Evolutionary conservation across 2,113 vertebrate species (phyloP).

Genomic region (Stegastes partitus): DNA sequence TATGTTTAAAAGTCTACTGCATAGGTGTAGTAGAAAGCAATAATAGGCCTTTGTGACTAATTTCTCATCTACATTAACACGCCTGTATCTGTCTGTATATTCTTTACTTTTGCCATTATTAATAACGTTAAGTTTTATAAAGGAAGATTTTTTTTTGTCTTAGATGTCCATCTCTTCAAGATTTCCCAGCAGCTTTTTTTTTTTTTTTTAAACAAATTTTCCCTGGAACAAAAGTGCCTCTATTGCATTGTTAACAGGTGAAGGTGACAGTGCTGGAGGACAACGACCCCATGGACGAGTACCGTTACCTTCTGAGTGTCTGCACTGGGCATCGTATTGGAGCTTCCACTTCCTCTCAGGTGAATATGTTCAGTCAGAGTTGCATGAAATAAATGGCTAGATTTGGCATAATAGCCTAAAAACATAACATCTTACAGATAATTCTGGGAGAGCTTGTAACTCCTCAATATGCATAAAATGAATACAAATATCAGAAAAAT

Average conservation of each 20-base stretch:
- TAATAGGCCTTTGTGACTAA: not conserved
- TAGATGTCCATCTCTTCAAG: no score
- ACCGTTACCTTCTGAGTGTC: constrained; percentile 90
- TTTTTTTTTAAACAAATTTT: no score
- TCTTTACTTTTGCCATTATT: not conserved
- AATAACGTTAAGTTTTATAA: no score
- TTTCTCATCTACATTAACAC: not conserved
- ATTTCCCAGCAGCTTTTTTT: no score
- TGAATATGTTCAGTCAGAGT: constrained; percentile 51
- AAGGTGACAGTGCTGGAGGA: constrained; percentile 91
- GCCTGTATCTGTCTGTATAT: not conserved
- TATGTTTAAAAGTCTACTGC: no score
- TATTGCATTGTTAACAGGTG: constrained; percentile 76
- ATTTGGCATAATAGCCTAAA: no score
- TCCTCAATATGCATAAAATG: not conserved
- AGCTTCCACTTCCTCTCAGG: constrained; percentile 92
- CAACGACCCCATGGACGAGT: constrained; percentile 91
- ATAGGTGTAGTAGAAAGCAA: not conserved
- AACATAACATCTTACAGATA: no score
- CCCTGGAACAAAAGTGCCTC: not conserved
- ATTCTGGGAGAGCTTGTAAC: no score
- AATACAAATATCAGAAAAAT: not conserved
- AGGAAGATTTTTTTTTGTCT: no score
- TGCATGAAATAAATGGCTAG: not conserved
- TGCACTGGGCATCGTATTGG: constrained; percentile 90